A percentile compares a stretch with the other conserved stretches of the same genome.
These are phyloP conservation scores for Cinara cedri DNA, from an alignment of 2,888 invertebrate species.

Conservation along the genomic window DNA sequence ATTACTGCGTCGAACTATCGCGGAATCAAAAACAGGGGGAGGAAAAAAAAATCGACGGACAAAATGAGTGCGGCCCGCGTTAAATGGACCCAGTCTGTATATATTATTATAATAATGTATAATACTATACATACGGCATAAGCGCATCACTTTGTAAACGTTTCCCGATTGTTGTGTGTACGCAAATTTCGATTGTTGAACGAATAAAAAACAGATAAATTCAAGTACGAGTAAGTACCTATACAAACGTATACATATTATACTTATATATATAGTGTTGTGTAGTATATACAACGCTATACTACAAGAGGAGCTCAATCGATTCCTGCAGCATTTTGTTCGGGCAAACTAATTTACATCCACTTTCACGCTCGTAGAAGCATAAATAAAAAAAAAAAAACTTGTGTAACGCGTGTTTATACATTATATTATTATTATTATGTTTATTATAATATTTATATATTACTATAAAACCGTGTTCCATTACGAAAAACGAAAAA, in stretches of 20 bases:
- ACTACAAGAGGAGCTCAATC: neutral
- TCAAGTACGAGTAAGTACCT: neutral
- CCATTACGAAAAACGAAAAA: neutral
- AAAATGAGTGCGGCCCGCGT: no score
- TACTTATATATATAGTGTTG: no score
- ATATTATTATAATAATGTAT: no score
- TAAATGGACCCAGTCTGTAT: no score
- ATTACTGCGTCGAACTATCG: no score
- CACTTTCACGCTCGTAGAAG: conserved; percentile 34
- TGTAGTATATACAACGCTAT: neutral
- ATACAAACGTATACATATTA: no score
- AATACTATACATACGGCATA: no score
- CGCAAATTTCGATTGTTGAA: neutral
- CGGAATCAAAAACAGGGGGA: no score
- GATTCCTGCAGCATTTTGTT: conserved; percentile 23
- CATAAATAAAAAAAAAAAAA: conserved; percentile 30
- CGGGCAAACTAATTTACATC: conserved; percentile 23
- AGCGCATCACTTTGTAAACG: neutral
- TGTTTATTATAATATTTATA: no score
- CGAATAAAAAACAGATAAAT: conserved; percentile 13
- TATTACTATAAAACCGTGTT: neutral
- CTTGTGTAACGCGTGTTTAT: conserved; percentile 18
- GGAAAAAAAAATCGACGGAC: no score
- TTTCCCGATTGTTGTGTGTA: neutral
- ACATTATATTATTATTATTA: neutral